These are phyloP conservation scores for Fundulus diaphanus DNA, from an alignment of 2,797 vertebrate genomes.

Conservation along the genomic window DNA sequence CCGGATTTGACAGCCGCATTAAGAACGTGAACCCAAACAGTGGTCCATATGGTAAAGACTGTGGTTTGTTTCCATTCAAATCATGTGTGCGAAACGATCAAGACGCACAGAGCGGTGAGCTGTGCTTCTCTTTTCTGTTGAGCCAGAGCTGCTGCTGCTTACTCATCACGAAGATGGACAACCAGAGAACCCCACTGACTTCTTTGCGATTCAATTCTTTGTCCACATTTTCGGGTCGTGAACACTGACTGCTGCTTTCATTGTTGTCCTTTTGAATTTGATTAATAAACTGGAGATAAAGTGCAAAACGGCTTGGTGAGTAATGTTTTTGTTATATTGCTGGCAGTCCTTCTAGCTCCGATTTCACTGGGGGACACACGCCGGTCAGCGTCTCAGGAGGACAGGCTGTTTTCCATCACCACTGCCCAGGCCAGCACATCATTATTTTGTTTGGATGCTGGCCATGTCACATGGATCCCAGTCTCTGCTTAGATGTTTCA, in stretches of 20 bases:
- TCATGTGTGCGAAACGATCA: conserved; percentile 18
- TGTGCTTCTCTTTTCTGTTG: neutral
- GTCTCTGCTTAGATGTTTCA: conserved; percentile 53
- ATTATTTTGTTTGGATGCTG: conserved; percentile 62
- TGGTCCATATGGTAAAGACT: conserved; percentile 45
- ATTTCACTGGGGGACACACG: conserved; percentile 40
- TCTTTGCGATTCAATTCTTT: neutral
- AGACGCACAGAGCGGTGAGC: neutral
- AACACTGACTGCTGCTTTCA: conserved; percentile 14
- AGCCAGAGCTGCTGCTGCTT: neutral
- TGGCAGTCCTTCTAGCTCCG: conserved; percentile 25
- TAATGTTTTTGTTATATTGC: conserved; percentile 32
- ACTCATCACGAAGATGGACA: conserved; percentile 5
- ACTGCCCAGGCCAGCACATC: conserved; percentile 52
- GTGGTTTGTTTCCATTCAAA: conserved; percentile 37
- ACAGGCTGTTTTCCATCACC: conserved; percentile 69
- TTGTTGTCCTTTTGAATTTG: conserved; percentile 25
- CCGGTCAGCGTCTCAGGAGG: conserved; percentile 59
- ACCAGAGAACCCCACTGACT: conserved; percentile 9
- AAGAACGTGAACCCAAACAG: conserved; percentile 18
- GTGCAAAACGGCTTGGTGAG: conserved; percentile 22
- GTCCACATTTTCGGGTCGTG: neutral
- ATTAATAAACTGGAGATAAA: conserved; percentile 33
- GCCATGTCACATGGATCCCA: conserved; percentile 64
- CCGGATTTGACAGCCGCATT: conserved; percentile 20